phyloP scores from a whole-genome alignment of 2,113 vertebrate genomes.

The Pao palembangensis region DNA sequence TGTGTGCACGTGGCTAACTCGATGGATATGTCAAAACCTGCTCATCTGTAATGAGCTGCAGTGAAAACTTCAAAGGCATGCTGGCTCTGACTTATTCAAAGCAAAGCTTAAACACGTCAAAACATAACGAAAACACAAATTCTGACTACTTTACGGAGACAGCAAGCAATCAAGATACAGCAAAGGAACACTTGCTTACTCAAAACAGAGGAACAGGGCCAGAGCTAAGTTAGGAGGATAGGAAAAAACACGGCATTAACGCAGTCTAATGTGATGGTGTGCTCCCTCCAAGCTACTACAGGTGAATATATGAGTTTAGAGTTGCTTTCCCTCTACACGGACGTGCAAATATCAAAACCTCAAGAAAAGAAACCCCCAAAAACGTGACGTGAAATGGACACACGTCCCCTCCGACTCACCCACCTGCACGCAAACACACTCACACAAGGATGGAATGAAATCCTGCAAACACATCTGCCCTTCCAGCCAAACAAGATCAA shows the following conservation, averaged over 20 bases:
- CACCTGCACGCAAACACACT: slow-evolving; percentile 25
- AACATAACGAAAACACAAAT: slow-evolving; percentile 40
- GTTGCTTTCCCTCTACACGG: slow-evolving; percentile 61
- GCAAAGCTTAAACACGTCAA: slow-evolving; percentile 55
- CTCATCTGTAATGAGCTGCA: slow-evolving; percentile 43
- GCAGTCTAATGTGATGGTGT: slow-evolving; percentile 37
- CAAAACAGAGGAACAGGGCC: slow-evolving; percentile 41
- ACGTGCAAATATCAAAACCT: slow-evolving; percentile 61
- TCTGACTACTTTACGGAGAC: slow-evolving; percentile 46
- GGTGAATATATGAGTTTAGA: slow-evolving; percentile 43
- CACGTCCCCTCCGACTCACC: slow-evolving; percentile 19
- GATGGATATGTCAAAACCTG: slow-evolving; percentile 34
- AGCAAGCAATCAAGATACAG: slow-evolving; percentile 50
- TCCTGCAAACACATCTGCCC: slow-evolving; percentile 41
- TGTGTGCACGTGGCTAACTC: slow-evolving; percentile 34
- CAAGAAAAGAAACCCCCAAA: slow-evolving; percentile 43
- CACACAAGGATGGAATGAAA: slow-evolving; percentile 56
- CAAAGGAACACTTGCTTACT: slow-evolving; percentile 34
- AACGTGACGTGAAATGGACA: slow-evolving; percentile 9
- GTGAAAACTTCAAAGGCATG: slow-evolving; percentile 45
- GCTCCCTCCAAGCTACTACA: slow-evolving; percentile 31
- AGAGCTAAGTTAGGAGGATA: slow-evolving; percentile 42
- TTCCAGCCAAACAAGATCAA: slow-evolving; percentile 30
- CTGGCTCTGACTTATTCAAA: slow-evolving; percentile 49
- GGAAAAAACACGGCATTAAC: slow-evolving; percentile 41